Conservation (phyloP, 2,113 vertebrate genomes). For the Tachuris rubrigastra region DNA sequence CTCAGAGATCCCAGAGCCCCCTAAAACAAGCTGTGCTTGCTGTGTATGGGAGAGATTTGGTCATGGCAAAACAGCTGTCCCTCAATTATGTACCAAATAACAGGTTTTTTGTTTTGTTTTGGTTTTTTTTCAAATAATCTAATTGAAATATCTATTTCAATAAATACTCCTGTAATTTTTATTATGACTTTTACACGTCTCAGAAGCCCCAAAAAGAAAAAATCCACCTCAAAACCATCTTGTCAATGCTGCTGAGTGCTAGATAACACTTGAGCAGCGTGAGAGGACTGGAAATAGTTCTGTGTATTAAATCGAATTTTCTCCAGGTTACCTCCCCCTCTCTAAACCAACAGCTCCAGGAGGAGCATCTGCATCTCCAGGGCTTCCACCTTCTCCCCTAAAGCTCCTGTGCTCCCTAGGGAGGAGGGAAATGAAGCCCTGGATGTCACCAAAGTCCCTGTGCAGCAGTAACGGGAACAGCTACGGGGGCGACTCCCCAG, state of each 20-base stretch:
- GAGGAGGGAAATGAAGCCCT: neutral
- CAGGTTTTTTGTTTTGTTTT: neutral
- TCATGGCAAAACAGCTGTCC: neutral
- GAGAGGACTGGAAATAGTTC: neutral
- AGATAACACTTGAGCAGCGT: neutral
- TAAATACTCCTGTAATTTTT: neutral
- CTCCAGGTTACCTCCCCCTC: neutral
- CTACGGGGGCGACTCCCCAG: neutral
- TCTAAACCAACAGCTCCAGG: neutral
- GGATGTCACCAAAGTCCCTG: neutral
- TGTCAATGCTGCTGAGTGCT: neutral
- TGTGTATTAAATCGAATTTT: neutral
- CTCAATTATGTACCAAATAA: neutral
- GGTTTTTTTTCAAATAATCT: neutral
- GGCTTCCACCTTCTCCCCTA: neutral
- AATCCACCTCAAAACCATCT: neutral
- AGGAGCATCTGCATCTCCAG: neutral
- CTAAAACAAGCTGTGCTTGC: neutral
- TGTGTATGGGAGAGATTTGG: neutral
- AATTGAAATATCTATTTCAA: neutral
- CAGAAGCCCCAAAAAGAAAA: neutral
- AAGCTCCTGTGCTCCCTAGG: neutral
- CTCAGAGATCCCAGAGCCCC: neutral
- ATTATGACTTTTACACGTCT: neutral
- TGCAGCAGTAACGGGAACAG: neutral